Evolutionary conservation across 64 coral and sea anemone genomes (phyloP), one percentile per base, ranked within the genome.

Genomic region (Astreopora myriophthalma): DNA sequence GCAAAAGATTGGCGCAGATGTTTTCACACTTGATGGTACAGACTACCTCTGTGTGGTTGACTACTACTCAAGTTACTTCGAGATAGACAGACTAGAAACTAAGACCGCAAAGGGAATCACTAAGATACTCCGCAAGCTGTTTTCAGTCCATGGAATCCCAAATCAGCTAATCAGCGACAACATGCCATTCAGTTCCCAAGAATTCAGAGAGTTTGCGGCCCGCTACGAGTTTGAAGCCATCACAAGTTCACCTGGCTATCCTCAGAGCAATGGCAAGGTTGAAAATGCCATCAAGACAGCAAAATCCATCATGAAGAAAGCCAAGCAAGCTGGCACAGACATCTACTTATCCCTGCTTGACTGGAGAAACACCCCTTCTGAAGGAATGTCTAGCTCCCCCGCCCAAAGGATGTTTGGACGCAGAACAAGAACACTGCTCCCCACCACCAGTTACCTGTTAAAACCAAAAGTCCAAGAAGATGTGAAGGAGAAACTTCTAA

Each of bases 1-100:
- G 83, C 61, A 86, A 86, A 86, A 38, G 22, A 16, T 86, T 27
- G 83, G 30, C 11, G 30, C 30, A 25, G 83, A 86, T n/a, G n/a
- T 69, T 8, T 86, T 69, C 62, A 24, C 60, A 35, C 34, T 69
- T 2, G 48, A 85, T 52, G 58, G 12, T 62, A 49, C 32, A 62
- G 51, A 29, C 34, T 67, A 85, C 57, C 61, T 86, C 23, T 86
- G 82, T 40, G 37, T 25, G 12, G 82, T 70, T 27, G 31, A 86
- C 29, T 60, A 77, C 48, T 89, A 22, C 13, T 36, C 48, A 64
- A n/a, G 32, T 16, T 84, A 84, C 80, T 84, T 84, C 1, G 55
- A 67, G 22, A 9, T 39, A 4, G 29, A 84, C 29, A 64, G 17
- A 36, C 58, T 84, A n/a, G 58, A 84, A 55, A 17, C 17, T 2